Evolutionary conservation across 2,888 invertebrate species (phyloP).

Genomic region (Chrysina gloriosa): DNA sequence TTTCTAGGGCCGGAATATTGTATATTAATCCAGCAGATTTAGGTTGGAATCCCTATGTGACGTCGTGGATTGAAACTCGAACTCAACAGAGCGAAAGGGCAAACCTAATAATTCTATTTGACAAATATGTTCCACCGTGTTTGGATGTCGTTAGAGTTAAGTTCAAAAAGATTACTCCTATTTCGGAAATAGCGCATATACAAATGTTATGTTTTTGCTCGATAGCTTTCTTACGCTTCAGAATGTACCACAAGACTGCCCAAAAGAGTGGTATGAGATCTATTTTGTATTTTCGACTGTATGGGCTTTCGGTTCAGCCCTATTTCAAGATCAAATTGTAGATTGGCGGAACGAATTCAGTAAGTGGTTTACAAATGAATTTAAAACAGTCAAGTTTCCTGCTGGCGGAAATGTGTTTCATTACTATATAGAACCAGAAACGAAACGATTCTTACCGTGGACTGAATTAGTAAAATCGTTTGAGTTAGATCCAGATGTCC

Average conservation of each 20-base stretch:
- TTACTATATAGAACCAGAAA: slow-evolving; percentile 88
- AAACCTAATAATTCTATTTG: slow-evolving; percentile 87
- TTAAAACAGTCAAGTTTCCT: slow-evolving; percentile 91
- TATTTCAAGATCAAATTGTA: slow-evolving; percentile 90
- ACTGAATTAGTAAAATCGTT: slow-evolving; percentile 81
- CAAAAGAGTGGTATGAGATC: slow-evolving; percentile 93
- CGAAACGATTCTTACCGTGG: slow-evolving; percentile 90
- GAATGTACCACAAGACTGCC: slow-evolving; percentile 87
- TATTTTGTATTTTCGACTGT: slow-evolving; percentile 92
- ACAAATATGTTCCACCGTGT: slow-evolving; percentile 90
- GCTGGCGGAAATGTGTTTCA: slow-evolving; percentile 85
- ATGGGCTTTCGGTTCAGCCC: slow-evolving; percentile 94
- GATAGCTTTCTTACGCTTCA: slow-evolving; percentile 85
- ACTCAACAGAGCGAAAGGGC: slow-evolving; percentile 79
- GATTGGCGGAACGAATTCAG: slow-evolving; percentile 95
- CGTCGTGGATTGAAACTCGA: slow-evolving; percentile 88
- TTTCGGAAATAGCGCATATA: slow-evolving; percentile 90
- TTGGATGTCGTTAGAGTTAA: slow-evolving; percentile 79
- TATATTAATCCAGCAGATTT: slow-evolving; percentile 95
- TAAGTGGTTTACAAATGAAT: slow-evolving; percentile 95
- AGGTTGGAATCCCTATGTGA: slow-evolving; percentile 94
- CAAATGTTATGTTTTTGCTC: slow-evolving; percentile 88
- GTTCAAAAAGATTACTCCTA: slow-evolving; percentile 91
- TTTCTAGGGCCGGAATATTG: slow-evolving; percentile 93
- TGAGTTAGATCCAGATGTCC: slow-evolving; percentile 87